A percentile compares a stretch with the other conserved stretches of the same genome.
phyloP scores from a whole-genome alignment of 2,888 invertebrate species.

The Apotomis betuletana region DNA sequence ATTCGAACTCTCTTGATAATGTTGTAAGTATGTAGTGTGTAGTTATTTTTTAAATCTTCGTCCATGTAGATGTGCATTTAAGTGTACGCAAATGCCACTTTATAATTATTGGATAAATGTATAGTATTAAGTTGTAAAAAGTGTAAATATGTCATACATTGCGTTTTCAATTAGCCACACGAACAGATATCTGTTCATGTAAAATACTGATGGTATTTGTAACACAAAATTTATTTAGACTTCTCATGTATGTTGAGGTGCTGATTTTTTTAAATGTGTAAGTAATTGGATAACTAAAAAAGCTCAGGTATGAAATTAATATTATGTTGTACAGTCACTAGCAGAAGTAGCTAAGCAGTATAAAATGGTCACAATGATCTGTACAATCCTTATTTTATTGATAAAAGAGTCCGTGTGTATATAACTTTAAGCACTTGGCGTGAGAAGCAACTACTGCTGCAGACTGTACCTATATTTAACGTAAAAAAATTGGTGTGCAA shows the following conservation, averaged over 20 bases:
- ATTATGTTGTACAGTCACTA: no score
- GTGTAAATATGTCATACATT: slow-evolving; percentile 17
- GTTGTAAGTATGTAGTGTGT: not conserved
- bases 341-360: no score
- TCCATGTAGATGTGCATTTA: no score
- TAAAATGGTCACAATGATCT: no score
- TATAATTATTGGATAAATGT: not conserved
- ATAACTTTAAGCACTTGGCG: no score
- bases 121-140: slow-evolving; percentile 12
- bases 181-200: not conserved
- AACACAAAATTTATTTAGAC: slow-evolving; percentile 1
- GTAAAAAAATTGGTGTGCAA: no score
- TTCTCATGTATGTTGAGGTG: not conserved
- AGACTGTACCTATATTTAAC: no score
- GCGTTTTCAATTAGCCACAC: slow-evolving; percentile 3
- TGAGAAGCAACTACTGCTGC: no score
- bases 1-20: not conserved
- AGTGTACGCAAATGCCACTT: not conserved
- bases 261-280: slow-evolving; percentile 11
- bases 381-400: no score
- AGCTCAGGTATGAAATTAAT: not conserved
- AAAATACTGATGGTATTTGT: slow-evolving; percentile 5
- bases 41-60: no score
- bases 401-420: no score
- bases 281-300: not conserved